A percentile compares a stretch with the other conserved stretches of the same genome.
phyloP scores from a whole-genome alignment of 2,113 vertebrate species.

The Tringa solitaria region DNA sequence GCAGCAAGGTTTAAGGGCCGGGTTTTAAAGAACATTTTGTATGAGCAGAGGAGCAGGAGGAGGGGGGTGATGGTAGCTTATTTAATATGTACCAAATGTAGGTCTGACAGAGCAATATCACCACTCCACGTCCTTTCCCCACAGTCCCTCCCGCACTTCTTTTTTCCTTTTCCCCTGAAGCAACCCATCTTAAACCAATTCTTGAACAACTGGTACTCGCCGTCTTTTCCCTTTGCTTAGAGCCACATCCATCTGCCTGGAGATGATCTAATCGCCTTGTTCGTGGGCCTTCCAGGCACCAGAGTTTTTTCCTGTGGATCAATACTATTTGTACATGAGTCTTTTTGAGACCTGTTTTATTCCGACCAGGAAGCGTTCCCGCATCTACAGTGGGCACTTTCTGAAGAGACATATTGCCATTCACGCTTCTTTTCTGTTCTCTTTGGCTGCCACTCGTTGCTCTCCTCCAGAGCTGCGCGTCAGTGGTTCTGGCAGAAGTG shows the following conservation, averaged over 20 bases:
- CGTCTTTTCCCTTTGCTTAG: background rate
- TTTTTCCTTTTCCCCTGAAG: background rate
- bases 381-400: background rate
- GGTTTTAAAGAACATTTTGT: background rate
- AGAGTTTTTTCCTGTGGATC: background rate
- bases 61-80: background rate
- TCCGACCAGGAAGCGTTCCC: background rate
- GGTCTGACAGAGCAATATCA: background rate
- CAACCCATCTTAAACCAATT: background rate
- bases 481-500: slow-evolving; percentile 39
- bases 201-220: background rate
- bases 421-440: slow-evolving; percentile 57
- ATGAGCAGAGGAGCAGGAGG: background rate
- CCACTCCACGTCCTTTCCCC: background rate
- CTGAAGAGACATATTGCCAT: background rate
- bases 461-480: slow-evolving; percentile 24
- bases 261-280: background rate
- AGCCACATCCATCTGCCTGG: background rate
- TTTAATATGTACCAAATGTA: background rate
- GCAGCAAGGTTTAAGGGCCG: background rate
- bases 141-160: background rate
- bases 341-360: background rate
- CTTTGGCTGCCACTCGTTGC: slow-evolving; percentile 35
- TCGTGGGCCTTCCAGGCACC: background rate
- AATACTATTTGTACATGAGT: background rate